phyloP scores from a whole-genome alignment of 2,797 vertebrate species.

The Sebastes dallii region DNA sequence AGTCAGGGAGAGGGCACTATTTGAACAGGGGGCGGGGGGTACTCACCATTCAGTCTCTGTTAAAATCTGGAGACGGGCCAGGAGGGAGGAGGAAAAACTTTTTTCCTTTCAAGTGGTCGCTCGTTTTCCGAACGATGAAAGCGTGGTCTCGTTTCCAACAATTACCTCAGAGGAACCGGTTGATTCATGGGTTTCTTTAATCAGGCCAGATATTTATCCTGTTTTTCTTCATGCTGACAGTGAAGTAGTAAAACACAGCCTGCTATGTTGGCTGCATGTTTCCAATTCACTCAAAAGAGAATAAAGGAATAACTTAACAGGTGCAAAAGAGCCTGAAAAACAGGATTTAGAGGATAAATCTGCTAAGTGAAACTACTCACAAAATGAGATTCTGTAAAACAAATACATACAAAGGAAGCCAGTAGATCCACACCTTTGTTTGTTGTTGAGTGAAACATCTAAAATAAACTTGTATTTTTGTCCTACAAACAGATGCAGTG shows the following conservation, averaged over 20 bases:
- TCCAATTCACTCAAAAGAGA: neutral
- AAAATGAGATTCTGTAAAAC: neutral
- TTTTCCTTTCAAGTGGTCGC: neutral
- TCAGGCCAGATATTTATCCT: neutral
- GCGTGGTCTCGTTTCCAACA: neutral
- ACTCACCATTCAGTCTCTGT: slow-evolving; percentile 23
- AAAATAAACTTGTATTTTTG: neutral
- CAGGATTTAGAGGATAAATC: neutral
- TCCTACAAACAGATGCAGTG: neutral
- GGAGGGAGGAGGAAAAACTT: neutral
- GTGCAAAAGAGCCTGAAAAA: neutral
- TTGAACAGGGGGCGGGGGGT: slow-evolving; percentile 8
- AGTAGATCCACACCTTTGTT: neutral
- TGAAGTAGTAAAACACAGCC: neutral
- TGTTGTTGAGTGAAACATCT: neutral
- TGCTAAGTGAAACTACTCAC: neutral
- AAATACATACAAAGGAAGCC: neutral
- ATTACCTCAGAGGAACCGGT: neutral
- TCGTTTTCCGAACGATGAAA: neutral
- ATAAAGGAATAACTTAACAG: neutral
- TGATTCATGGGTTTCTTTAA: neutral
- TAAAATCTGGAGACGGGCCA: slow-evolving; percentile 25
- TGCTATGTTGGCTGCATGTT: slow-evolving; percentile 1
- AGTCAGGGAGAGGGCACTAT: slow-evolving; percentile 47
- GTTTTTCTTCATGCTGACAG: neutral